Percentiles rank a stretch among this genome's conserved stretches.
These are phyloP conservation scores for Piscicola geometra DNA, from an alignment of 2,888 invertebrate genomes.

Conservation along the genomic window DNA sequence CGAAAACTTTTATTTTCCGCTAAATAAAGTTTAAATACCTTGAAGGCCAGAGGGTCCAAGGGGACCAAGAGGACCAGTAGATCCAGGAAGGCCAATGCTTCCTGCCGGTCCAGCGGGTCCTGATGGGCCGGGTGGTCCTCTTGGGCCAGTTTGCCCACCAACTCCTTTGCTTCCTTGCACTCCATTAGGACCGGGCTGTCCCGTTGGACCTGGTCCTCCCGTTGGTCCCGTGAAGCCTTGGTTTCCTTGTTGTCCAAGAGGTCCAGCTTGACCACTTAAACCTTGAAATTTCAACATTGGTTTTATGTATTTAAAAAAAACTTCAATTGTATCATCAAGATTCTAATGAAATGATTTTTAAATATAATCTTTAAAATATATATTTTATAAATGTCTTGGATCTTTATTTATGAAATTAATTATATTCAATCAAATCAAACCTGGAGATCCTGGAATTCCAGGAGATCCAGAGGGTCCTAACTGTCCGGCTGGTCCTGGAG, in stretches of 20 bases:
- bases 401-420: too few relatives aligned
- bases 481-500: conserved; percentile 34
- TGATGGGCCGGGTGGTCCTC: neutral
- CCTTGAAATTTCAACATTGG: too few relatives aligned
- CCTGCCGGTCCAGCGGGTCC: conserved; percentile 15
- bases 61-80: conserved; percentile 39
- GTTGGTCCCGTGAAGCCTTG: conserved; percentile 22
- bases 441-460: conserved; percentile 24
- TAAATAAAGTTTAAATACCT: conserved; percentile 25
- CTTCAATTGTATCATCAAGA: too few relatives aligned
- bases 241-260: conserved; percentile 28
- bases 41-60: conserved; percentile 35
- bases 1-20: too few relatives aligned
- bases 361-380: too few relatives aligned
- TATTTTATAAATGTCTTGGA: too few relatives aligned
- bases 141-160: neutral
- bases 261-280: conserved; percentile 26
- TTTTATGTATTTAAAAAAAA: too few relatives aligned
- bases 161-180: conserved; percentile 16
- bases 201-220: conserved; percentile 34
- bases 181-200: conserved; percentile 29
- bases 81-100: conserved; percentile 34
- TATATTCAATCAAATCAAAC: too few relatives aligned
- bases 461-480: conserved; percentile 30
- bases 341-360: too few relatives aligned